Percentiles rank a stretch among this genome's conserved stretches.
These are phyloP conservation scores for Oxytorus armatus DNA, from an alignment of 2,888 invertebrate species.

Conservation along the genomic window DNA sequence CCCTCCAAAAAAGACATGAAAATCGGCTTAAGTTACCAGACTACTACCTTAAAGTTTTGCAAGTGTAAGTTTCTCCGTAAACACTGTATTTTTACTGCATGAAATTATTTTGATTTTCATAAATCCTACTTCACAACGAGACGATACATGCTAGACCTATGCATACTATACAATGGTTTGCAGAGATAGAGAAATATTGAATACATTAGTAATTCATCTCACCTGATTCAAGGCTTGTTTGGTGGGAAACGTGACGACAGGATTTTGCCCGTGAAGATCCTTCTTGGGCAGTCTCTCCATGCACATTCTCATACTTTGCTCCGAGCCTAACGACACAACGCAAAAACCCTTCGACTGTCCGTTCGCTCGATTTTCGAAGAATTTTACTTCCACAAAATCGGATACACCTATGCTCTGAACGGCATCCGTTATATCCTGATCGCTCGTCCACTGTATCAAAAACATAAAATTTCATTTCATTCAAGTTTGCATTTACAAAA, in stretches of 20 bases:
- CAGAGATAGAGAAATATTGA: no score
- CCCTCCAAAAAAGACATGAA: no score
- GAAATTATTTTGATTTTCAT: no score
- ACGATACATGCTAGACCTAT: no score
- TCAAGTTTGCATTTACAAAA: no score
- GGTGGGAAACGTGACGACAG: constrained; percentile 97
- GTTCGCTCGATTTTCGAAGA: constrained; percentile 99
- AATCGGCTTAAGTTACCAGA: no score
- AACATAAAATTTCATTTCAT: constrained; percentile 80
- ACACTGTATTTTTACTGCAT: no score
- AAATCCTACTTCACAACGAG: no score
- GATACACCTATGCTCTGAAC: constrained; percentile 94
- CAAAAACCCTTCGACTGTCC: constrained; percentile 99
- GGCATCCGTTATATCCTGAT: constrained; percentile 97
- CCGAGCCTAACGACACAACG: constrained; percentile 96
- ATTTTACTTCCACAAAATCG: constrained; percentile 99
- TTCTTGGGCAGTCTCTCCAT: constrained; percentile 98
- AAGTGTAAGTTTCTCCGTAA: no score
- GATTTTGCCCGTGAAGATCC: constrained; percentile 97
- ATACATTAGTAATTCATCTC: no score
- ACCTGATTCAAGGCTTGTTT: constrained; percentile 92
- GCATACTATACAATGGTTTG: no score
- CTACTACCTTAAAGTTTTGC: no score
- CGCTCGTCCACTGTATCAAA: constrained; percentile 96
- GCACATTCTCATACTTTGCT: constrained; percentile 94